Base-by-base conservation (phyloP, 2,888 invertebrate genomes). In the Tenthredo notha region DNA sequence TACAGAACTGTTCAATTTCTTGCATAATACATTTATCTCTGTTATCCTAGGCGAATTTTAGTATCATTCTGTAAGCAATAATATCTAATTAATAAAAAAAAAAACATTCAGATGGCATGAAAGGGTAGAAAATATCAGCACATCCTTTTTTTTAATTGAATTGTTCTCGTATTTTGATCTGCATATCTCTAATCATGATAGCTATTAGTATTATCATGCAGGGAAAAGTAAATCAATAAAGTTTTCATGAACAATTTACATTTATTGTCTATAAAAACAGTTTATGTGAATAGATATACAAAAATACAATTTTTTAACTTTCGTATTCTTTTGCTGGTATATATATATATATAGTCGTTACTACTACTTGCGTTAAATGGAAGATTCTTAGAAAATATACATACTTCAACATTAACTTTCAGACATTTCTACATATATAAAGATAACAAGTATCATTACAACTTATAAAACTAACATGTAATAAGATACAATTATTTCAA, bases 51-150 rank as follows among this genome's bases (percentile, higher is more conserved):
- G 5, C n/a, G 15, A 43, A 61, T 61, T 80, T 80, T 61, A 37
- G 61, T 80, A 80, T 80, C 80, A 61, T 61, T 80, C 80, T 61
- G 37, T 80, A 61, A 80, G 80, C 80, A 80, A 80, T 77, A 77
- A 77, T 40, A 58, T 80, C 10, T 80, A 61, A 80, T 80, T 25
- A 58, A 40, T 80, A 80, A 80, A n/a, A 54, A 80, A 80, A n/a
- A 54, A 7, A 80, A 80, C n/a, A 54, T 10, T 77, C 50, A 18
- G 54, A 61, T 61, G 2, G 54, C 33, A 54, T 77, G 15, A 6
- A 50, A 74, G 18, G 43, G 21, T n/a, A 74, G 6, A 15, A 74
- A 74, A 18, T 33, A 67, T 67, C 18, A 33, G 18, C 7, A 18
- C 5, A 33, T 67, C 0, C 18, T 4, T 33, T 33, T 18, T 67